These are phyloP conservation scores for Euspilapteryx auroguttella DNA, from an alignment of 2,888 invertebrate genomes.

Conservation along the genomic window DNA sequence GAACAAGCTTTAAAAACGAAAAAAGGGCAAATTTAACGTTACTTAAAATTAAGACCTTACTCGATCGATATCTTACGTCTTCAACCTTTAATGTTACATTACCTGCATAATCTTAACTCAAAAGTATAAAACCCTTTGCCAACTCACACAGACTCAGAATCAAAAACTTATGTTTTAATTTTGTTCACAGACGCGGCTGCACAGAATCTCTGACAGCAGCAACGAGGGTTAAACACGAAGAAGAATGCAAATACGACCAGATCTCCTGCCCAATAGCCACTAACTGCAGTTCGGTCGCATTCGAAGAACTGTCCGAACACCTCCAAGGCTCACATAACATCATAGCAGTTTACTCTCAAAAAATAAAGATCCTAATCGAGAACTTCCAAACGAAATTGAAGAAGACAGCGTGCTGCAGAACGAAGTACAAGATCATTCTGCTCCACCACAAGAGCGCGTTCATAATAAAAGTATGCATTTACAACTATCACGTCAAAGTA, in stretches of 20 bases:
- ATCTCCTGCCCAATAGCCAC: conserved; percentile 48
- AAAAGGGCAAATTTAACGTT: too few relatives aligned
- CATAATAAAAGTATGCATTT: conserved; percentile 51
- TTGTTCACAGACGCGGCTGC: conserved; percentile 47
- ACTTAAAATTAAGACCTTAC: too few relatives aligned
- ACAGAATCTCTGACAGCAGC: conserved; percentile 37
- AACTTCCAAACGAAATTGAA: conserved; percentile 51
- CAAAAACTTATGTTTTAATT: too few relatives aligned
- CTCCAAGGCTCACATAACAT: conserved; percentile 40
- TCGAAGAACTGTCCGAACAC: conserved; percentile 42
- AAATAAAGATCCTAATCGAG: conserved; percentile 50
- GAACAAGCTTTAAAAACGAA: too few relatives aligned
- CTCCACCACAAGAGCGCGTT: conserved; percentile 50
- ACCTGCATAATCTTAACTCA: too few relatives aligned
- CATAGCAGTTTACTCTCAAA: conserved; percentile 49
- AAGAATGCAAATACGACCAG: conserved; percentile 45
- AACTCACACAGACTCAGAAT: too few relatives aligned
- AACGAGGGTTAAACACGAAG: conserved; percentile 42
- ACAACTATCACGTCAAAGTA: conserved; percentile 48
- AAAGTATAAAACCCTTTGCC: too few relatives aligned
- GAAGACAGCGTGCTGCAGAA: conserved; percentile 48
- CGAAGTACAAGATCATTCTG: conserved; percentile 48
- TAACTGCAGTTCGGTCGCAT: conserved; percentile 40
- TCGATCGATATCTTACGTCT: too few relatives aligned
- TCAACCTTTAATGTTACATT: too few relatives aligned